Conservation (phyloP, 2,113 vertebrate genomes). For the Propithecus coquereli region DNA sequence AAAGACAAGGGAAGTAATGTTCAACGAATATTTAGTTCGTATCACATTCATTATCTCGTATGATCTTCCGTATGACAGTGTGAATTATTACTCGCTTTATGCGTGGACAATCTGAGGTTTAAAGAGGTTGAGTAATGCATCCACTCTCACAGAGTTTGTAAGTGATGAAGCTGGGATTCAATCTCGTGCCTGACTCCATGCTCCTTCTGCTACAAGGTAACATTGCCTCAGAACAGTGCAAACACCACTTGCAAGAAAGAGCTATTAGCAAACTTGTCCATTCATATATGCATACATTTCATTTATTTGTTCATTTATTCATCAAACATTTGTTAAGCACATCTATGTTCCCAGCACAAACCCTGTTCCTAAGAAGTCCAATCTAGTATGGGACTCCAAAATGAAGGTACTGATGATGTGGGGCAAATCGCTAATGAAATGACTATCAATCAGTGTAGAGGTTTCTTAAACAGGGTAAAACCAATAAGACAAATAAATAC, state of each 20-base stretch:
- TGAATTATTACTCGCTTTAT: background rate
- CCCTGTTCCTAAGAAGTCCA: background rate
- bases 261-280: background rate
- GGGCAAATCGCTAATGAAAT: background rate
- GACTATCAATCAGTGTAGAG: background rate
- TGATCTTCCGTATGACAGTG: background rate
- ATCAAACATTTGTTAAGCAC: background rate
- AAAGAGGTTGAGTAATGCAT: background rate
- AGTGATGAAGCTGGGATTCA: background rate
- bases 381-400: background rate
- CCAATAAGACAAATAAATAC: background rate
- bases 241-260: background rate
- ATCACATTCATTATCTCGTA: background rate
- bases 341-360: background rate
- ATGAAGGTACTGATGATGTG: background rate
- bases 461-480: background rate
- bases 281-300: background rate
- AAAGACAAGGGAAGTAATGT: background rate
- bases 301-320: background rate
- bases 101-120: background rate
- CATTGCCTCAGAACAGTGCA: background rate
- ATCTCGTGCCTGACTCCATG: background rate
- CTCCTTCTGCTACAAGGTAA: background rate
- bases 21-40: background rate
- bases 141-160: background rate